Conservation (phyloP, 1,140 invertebrate genomes). For the Caenorhabditis latens region DNA sequence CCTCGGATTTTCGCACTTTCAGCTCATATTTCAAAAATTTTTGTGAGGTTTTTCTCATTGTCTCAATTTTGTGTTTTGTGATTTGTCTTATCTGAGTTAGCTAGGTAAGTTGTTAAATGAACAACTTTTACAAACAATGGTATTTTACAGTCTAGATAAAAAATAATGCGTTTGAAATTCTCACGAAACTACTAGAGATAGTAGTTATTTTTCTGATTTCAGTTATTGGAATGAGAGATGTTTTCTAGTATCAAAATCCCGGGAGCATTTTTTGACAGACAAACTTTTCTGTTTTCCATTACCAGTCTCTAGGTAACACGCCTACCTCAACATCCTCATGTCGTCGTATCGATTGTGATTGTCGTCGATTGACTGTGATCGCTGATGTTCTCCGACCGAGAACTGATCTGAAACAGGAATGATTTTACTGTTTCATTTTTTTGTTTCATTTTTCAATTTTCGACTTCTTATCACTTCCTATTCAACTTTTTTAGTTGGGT, state of each 20-base stretch:
- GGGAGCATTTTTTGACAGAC: neutral
- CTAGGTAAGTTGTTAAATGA: neutral
- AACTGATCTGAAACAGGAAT: conserved; percentile 65
- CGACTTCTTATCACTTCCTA: too few species aligned
- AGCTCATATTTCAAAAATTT: conserved; percentile 37
- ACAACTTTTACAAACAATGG: too few species aligned
- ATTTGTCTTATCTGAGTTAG: neutral
- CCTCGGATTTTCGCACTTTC: conserved; percentile 18
- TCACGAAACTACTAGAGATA: too few species aligned
- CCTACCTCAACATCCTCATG: conserved; percentile 57
- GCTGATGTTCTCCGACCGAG: conserved; percentile 62
- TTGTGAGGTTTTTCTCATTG: neutral
- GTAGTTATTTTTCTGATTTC: too few species aligned
- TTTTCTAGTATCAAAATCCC: neutral
- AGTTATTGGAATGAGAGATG: neutral
- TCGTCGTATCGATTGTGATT: conserved; percentile 55
- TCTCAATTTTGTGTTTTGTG: conserved; percentile 28
- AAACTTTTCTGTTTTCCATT: neutral
- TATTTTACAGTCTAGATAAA: too few species aligned
- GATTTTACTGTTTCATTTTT: too few species aligned
- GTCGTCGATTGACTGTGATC: conserved; percentile 58
- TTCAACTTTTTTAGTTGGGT: too few species aligned
- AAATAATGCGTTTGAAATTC: too few species aligned
- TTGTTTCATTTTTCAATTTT: too few species aligned
- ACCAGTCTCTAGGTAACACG: neutral